Base-by-base conservation (phyloP, 2,113 vertebrate species). In the Arvicanthis niloticus region DNA sequence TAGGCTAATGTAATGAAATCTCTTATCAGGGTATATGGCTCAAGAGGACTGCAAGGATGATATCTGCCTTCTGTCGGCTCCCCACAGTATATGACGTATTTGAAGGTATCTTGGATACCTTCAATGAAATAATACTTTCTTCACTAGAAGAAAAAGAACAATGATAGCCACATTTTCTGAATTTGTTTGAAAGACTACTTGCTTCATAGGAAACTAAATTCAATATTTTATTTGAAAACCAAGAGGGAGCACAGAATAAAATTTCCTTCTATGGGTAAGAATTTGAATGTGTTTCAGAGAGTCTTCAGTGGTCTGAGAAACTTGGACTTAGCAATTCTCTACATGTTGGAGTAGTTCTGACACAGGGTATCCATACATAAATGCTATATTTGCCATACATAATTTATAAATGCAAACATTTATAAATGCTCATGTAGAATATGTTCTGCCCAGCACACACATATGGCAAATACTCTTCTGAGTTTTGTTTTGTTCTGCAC, bases 71-170 rank as follows among this genome's bases (percentile, higher is more conserved):
- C n/a, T n/a, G n/a, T n/a, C n/a, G n/a, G n/a, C n/a, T n/a, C n/a
- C n/a, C n/a, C n/a, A n/a, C n/a, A n/a, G n/a, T n/a, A n/a, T 56
- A n/a, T 78, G 29, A 19, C 82, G 10, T 34, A 67, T 87, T 67
- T 92, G 11, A 73, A 77, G 89, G 34, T 65, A 67, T 53, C 29
- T 91, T 42, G 29, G 85, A 9, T 48, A 40, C 13, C 3, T 29
- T 68, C 34, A 68, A 68, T 68, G 5, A 62, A 80, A 76, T 53
- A 26, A 45, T 68, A 62, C 48, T 76, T 91, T 10, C 12, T 91
- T 95, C 67, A 56, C 6, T 16, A 62, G 22, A 96, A 95, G 37
- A 73, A 94, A 96, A 89, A 89, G 37, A 82, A 81, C 42, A 40
- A 37, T 62, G 16, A 40, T 1, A 72, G 4, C 15, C 60, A 60